These are phyloP conservation scores for Typhlichthys eigenmanni DNA, from an alignment of 2,797 vertebrate genomes.

Conservation along the genomic window DNA sequence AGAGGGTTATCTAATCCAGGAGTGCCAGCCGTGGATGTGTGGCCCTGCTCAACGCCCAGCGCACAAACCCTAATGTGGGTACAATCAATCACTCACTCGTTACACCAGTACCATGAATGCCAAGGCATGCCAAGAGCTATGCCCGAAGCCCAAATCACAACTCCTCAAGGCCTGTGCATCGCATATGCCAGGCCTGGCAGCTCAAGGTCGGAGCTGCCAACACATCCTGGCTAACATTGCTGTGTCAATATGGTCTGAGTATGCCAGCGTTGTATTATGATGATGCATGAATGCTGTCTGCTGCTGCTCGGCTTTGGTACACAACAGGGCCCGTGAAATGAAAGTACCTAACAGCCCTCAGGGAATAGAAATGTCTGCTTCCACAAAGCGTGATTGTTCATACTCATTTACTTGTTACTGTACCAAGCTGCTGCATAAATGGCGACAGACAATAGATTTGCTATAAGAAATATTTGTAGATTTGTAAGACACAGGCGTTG, in stretches of 20 bases:
- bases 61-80: constrained; percentile 74
- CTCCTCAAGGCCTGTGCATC: constrained; percentile 41
- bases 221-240: constrained; percentile 63
- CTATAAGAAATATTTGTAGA: constrained; percentile 27
- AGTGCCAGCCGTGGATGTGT: constrained; percentile 55
- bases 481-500: constrained; percentile 21
- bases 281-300: constrained; percentile 45
- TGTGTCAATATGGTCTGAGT: constrained; percentile 56
- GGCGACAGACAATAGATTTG: constrained; percentile 17
- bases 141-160: constrained; percentile 33
- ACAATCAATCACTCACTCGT: constrained; percentile 81
- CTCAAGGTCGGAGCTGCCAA: constrained; percentile 46
- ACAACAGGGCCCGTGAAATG: constrained; percentile 36
- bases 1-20: constrained; percentile 76
- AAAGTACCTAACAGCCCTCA: constrained; percentile 18
- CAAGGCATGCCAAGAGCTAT: constrained; percentile 60
- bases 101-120: constrained; percentile 75
- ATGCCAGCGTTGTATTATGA: constrained; percentile 41
- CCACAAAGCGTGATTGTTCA: constrained; percentile 52
- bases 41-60: constrained; percentile 55
- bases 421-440: constrained; percentile 31
- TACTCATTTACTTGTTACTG: constrained; percentile 39
- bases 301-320: constrained; percentile 35
- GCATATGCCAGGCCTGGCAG: constrained; percentile 17
- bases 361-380: constrained; percentile 22